Evolutionary conservation across 2,113 vertebrate genomes (phyloP).

Genomic region (Dicaeum eximium): DNA sequence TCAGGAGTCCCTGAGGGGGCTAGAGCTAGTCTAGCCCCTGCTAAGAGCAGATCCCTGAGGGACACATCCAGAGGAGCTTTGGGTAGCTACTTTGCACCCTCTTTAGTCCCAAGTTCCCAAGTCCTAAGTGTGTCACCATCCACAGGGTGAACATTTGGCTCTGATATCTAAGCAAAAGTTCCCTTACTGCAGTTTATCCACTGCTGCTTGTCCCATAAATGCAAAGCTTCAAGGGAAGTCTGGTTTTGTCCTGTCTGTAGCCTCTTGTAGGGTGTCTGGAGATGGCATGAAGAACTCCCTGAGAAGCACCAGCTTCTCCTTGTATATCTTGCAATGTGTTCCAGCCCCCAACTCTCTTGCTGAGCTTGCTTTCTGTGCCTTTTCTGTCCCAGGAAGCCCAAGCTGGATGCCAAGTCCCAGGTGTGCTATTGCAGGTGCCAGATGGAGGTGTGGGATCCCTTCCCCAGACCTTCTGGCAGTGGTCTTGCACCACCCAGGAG

Average conservation of each 20-base stretch:
- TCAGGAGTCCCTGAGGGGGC: neutral
- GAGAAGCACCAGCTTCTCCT: neutral
- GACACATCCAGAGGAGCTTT: neutral
- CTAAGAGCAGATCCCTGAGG: neutral
- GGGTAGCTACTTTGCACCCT: neutral
- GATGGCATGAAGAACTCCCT: neutral
- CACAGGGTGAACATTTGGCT: accelerated
- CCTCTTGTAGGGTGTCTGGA: neutral
- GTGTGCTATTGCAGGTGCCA: neutral
- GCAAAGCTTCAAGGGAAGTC: neutral
- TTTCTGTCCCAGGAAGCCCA: neutral
- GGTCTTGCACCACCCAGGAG: neutral
- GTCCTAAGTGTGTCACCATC: neutral
- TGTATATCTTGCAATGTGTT: accelerated
- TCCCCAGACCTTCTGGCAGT: neutral
- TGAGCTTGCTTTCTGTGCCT: neutral
- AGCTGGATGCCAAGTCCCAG: neutral
- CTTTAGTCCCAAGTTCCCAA: neutral
- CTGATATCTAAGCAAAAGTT: neutral
- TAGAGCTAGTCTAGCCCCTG: neutral
- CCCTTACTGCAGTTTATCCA: neutral
- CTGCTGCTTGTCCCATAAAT: neutral
- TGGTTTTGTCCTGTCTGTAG: neutral
- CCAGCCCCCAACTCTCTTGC: neutral
- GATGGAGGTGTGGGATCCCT: neutral